A percentile compares a stretch with the other conserved stretches of the same genome.
Conservation (phyloP, 2,113 vertebrate genomes). For the Cebus imitator region DNA sequence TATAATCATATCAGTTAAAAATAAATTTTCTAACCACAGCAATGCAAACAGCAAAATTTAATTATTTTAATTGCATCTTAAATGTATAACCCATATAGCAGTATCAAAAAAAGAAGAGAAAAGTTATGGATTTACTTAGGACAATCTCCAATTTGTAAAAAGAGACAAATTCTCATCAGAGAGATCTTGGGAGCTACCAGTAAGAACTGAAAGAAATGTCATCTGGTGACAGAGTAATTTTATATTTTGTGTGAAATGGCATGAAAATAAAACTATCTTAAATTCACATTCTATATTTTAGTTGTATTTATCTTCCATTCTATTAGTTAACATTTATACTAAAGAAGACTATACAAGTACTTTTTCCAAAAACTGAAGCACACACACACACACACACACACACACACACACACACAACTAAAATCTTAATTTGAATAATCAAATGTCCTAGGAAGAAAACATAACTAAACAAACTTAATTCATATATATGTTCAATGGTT, state of each 20-base stretch:
- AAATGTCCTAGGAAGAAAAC: slow-evolving; percentile 31
- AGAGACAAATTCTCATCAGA: slow-evolving; percentile 36
- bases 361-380: slow-evolving; percentile 44
- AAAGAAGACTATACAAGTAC: not conserved
- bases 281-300: slow-evolving; percentile 32
- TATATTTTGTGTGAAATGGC: slow-evolving; percentile 14
- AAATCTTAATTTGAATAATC: slow-evolving; percentile 7
- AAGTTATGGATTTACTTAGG: slow-evolving; percentile 12
- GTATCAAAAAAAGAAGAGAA: not conserved
- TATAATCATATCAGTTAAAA: slow-evolving; percentile 50
- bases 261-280: slow-evolving; percentile 29
- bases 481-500: not conserved
- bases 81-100: slow-evolving; percentile 6
- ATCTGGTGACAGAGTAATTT: not conserved
- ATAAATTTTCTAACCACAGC: slow-evolving; percentile 48
- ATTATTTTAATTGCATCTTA: not conserved
- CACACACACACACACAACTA: not conserved
- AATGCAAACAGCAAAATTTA: slow-evolving; percentile 10
- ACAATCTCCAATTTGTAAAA: slow-evolving; percentile 10
- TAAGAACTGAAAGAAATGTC: slow-evolving; percentile 26
- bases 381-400: too few species aligned
- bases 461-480: slow-evolving; percentile 25
- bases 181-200: not conserved
- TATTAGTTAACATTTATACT: not conserved
- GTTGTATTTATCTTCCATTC: slow-evolving; percentile 51